Base-by-base conservation (phyloP, 64 coral and sea anemone species). In the Hydrozoanthus tunicans region DNA sequence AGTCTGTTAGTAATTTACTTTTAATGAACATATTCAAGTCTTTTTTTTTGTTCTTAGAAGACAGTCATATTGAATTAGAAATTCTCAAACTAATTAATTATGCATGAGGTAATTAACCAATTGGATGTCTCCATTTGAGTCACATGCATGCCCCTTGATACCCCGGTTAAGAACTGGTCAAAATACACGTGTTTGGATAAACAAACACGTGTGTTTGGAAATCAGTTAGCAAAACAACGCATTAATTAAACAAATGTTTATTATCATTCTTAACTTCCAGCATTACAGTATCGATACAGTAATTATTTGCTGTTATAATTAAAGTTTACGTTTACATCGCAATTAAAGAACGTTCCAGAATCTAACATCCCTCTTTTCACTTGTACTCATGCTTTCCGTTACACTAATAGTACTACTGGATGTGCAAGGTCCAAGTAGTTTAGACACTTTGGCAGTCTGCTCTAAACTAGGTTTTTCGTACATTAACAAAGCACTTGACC, bases 401-500 rank as follows among this genome's bases (percentile, higher is more conserved):
- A 52, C 69, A 73, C 53, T 89, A 70, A 7, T 89, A 13, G 84
- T 59, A 73, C 53, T 89, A 73, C 85, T 89, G 64, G 85, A 71
- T 86, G 83, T 86, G 64, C 83, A 86, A 86, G 83, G 83, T 72
- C 83, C 83, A 71, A 71, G 64, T 71, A 86, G 65, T 86, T 86
- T 77, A 0, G 74, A 77, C 74, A 77, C 20, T 1, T 73, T 73
- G 25, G 70, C 70, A 73, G 70, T 73, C 70, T 89, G 86, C 86
- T 89, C 70, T 77, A 62, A 14, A 61, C 85, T 89, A 63, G 72
- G 86, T 63, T 89, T 89, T 32, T 77, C 56, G 77, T 77, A 89
- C 9, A 3, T 89, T 32, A 89, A 77, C 86, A 89, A 91, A 6
- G 89, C 59, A 57, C 57, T 61, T 55, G 89, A 91, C 76, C 78